Percentiles rank a stretch among this genome's conserved stretches.
Conservation (phyloP, 2,797 vertebrate genomes). For the Clarias pachynema region DNA sequence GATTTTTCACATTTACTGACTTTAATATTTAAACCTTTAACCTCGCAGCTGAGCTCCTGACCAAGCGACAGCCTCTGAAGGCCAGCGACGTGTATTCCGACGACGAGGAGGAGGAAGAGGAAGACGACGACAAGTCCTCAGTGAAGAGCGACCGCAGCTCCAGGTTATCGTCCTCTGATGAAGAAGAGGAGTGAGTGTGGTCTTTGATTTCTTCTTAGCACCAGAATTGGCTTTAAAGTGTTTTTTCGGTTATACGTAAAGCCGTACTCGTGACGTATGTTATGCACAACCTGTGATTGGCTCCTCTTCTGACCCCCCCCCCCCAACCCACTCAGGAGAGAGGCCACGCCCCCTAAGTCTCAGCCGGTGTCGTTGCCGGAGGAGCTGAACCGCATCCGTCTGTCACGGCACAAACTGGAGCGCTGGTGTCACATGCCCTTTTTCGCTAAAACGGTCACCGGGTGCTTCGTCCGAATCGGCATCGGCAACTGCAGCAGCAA, state of each 20-base stretch:
- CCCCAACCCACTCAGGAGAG: slow-evolving; percentile 76
- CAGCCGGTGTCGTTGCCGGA: slow-evolving; percentile 94
- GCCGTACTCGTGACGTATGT: background rate
- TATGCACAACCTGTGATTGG: background rate
- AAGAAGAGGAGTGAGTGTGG: slow-evolving; percentile 91
- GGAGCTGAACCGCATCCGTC: slow-evolving; percentile 90
- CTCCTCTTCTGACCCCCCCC: background rate
- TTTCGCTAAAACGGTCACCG: slow-evolving; percentile 95
- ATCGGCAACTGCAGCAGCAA: slow-evolving; percentile 99
- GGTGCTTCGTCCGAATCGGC: slow-evolving; percentile 96
- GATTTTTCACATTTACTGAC: background rate
- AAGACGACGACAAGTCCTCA: slow-evolving; percentile 97
- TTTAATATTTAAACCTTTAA: background rate
- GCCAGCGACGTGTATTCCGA: slow-evolving; percentile 98
- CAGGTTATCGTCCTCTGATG: slow-evolving; percentile 90
- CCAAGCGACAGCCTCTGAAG: slow-evolving; percentile 95
- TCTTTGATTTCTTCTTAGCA: background rate
- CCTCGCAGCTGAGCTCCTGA: slow-evolving; percentile 89
- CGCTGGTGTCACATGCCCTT: slow-evolving; percentile 99
- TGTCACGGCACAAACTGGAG: slow-evolving; percentile 96
- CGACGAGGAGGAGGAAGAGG: slow-evolving; percentile 97
- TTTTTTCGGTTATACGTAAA: background rate
- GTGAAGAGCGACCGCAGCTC: slow-evolving; percentile 94
- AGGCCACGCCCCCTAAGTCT: slow-evolving; percentile 93
- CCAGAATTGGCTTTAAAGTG: too few relatives aligned